phyloP scores from a whole-genome alignment of 1,140 invertebrate species.

The Octopus bimaculoides region DNA sequence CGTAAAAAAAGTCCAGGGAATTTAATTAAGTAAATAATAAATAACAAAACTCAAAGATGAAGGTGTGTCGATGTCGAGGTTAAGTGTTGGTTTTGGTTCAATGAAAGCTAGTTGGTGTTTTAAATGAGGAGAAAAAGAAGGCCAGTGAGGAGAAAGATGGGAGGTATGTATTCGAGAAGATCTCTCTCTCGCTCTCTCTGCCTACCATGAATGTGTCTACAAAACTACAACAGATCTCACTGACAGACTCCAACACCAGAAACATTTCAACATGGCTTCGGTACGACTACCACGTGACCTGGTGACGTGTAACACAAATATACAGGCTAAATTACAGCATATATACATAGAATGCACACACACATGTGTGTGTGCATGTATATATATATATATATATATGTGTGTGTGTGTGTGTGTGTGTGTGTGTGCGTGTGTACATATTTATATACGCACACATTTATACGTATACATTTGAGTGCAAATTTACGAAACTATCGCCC shows the following conservation, averaged over 20 bases:
- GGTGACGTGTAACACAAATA: constrained; percentile 33
- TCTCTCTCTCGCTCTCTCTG: neutral
- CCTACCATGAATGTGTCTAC: neutral
- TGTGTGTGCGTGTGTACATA: too few species aligned
- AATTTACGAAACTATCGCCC: too few species aligned
- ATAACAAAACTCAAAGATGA: too few species aligned
- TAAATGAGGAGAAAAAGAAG: neutral
- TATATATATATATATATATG: neutral
- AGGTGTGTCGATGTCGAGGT: neutral
- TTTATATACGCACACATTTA: too few species aligned
- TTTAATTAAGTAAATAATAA: neutral
- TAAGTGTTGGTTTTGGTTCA: too few species aligned
- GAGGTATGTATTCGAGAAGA: neutral
- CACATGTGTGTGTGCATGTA: neutral
- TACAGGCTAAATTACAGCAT: constrained; percentile 8
- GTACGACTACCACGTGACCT: constrained; percentile 31
- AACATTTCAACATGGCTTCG: constrained; percentile 35
- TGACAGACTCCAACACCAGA: too few species aligned
- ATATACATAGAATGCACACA: neutral
- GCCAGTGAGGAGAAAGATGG: neutral
- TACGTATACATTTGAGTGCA: too few species aligned
- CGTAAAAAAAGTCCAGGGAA: constrained; percentile 6
- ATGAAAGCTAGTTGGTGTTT: neutral
- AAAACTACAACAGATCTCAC: too few species aligned
- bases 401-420: constrained; percentile 2